A percentile compares a stretch with the other conserved stretches of the same genome.
These are phyloP conservation scores for Scortum barcoo DNA, from an alignment of 2,113 vertebrate species.

Conservation along the genomic window DNA sequence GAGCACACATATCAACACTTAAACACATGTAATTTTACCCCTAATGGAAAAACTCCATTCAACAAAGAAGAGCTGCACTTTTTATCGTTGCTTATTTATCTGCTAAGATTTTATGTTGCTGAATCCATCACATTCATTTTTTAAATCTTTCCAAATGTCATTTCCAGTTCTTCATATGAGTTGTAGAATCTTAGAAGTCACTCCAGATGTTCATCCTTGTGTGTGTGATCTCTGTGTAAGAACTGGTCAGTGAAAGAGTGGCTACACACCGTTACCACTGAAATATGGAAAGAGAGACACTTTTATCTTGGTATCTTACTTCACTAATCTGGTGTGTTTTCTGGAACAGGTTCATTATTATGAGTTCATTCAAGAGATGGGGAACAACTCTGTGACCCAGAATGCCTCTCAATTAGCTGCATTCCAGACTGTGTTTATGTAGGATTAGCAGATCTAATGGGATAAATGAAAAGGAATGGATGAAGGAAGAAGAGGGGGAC, in stretches of 20 bases:
- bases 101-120: conserved; percentile 39
- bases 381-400: conserved; percentile 49
- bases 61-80: conserved; percentile 62
- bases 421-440: conserved; percentile 61
- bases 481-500: conserved; percentile 36
- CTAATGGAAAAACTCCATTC: background rate
- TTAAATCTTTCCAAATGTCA: background rate
- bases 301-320: conserved; percentile 9
- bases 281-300: background rate
- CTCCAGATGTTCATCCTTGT: background rate
- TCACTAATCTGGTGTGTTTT: conserved; percentile 26
- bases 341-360: conserved; percentile 46
- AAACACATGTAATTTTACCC: background rate
- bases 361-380: conserved; percentile 61
- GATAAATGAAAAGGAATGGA: conserved; percentile 61
- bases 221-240: background rate
- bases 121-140: conserved; percentile 33
- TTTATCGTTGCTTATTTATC: conserved; percentile 39
- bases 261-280: background rate
- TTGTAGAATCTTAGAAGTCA: background rate
- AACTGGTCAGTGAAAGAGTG: background rate
- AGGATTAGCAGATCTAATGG: conserved; percentile 65
- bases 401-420: conserved; percentile 66
- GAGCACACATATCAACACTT: background rate
- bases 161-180: background rate